These are phyloP conservation scores for Henricia sp. DNA, from an alignment of 53 echinoderm and acorn worm species.

Conservation along the genomic window DNA sequence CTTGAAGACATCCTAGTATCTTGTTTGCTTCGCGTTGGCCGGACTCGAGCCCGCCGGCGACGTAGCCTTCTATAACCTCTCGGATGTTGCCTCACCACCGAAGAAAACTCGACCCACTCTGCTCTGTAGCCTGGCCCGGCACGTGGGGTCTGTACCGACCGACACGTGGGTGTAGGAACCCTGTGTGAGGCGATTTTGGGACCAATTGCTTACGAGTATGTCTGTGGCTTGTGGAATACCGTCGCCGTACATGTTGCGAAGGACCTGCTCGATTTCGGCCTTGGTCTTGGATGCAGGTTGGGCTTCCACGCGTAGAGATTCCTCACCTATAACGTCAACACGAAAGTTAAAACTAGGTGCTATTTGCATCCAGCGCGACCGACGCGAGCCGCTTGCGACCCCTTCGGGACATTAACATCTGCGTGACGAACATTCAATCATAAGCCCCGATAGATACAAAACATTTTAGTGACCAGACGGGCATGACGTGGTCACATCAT, in stretches of 20 bases:
- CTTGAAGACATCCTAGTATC: conserved; percentile 34
- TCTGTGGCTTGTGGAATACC: conserved; percentile 24
- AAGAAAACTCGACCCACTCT: conserved; percentile 57
- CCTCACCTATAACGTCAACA: conserved; percentile 27
- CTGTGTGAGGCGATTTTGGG: conserved; percentile 53
- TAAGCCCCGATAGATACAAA: too few relatives aligned
- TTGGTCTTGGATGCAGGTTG: conserved; percentile 44
- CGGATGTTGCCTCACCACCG: conserved; percentile 64
- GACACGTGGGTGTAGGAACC: conserved; percentile 60
- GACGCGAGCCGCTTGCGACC: too few relatives aligned
- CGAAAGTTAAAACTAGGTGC: background rate
- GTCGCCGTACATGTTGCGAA: conserved; percentile 56
- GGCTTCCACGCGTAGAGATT: conserved; percentile 55
- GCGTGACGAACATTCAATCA: too few relatives aligned
- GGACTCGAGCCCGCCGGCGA: conserved; percentile 33
- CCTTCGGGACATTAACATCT: too few relatives aligned
- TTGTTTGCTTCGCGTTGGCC: conserved; percentile 63
- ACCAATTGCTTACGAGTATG: conserved; percentile 49
- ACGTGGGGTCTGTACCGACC: conserved; percentile 15
- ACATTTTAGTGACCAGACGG: too few relatives aligned
- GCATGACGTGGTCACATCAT: too few relatives aligned
- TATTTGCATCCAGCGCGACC: too few relatives aligned
- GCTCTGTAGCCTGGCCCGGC: conserved; percentile 33
- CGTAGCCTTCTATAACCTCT: conserved; percentile 32
- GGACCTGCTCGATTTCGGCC: conserved; percentile 47